Base-by-base conservation (phyloP, 2,797 vertebrate genomes). In the Natrix natrix region DNA sequence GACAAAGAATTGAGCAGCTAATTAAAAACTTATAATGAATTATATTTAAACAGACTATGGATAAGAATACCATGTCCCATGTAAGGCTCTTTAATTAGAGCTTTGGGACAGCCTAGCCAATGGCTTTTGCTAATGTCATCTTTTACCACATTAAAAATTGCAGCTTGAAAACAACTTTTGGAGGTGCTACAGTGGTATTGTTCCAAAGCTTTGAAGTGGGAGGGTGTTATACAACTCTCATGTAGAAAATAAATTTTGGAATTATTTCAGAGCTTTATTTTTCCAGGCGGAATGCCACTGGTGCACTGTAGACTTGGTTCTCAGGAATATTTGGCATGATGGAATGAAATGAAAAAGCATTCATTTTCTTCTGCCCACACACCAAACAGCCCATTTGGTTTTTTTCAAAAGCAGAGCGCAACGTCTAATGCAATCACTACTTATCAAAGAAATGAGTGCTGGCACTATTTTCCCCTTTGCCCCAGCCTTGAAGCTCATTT, bases 401-500 rank as follows among this genome's bases (percentile, higher is more conserved):
- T 32, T 17, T 0, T 1, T 56, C 55, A 5, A 28, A 16, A 4
- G 54, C 90, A 22, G 8, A 20, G 90, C 66, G 37, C 74, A 87
- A 17, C 16, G 11, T 52, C 43, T 60, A 88, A 86, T 60, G 12
- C 61, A 74, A 66, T n/a, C n/a, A 52, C 32, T 13, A 63, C 74
- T 89, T 95, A 66, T 78, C 56, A 93, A 94, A 89, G 14, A 11
- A 69, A 2, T 3, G 32, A n/a, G 8, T 17, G 0, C 32, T 88
- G 28, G 16, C 20, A 52, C 87, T 11, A 48, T 93, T 66, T 37
- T 32, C 52, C 28, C 26, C 28, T 43, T 92, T 69, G 17, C 26
- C 20, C 59, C 57, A 90, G 52, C 52, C 91, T 90, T 88, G 89
- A 24, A 4, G 60, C 20, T 88, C 54, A 92, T 91, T 91, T 91